Conservation (phyloP, 2,797 vertebrate species). For the Threskiornis aethiopicus region DNA sequence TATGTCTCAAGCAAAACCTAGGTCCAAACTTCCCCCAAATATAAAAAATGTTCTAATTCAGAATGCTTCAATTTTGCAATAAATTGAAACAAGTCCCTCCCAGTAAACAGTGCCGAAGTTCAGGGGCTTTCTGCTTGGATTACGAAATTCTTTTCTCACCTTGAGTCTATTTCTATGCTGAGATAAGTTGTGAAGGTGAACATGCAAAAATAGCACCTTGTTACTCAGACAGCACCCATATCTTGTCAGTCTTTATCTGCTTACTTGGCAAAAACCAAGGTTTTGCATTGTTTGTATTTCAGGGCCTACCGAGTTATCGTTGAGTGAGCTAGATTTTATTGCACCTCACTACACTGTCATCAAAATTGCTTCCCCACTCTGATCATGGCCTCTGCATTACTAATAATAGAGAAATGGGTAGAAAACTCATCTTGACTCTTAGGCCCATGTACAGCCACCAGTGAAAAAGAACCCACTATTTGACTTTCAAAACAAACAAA, state of each 20-base stretch:
- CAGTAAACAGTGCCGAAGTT: not conserved
- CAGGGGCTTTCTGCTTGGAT: not conserved
- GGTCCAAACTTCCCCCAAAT: not conserved
- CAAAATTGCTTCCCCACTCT: not conserved
- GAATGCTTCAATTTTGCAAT: not conserved
- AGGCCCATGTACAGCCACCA: not conserved
- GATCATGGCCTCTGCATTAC: not conserved
- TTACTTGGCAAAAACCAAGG: not conserved
- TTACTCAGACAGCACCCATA: not conserved
- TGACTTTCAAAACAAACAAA: slow-evolving; percentile 25
- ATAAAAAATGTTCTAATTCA: not conserved
- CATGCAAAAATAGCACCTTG: not conserved
- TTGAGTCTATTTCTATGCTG: not conserved
- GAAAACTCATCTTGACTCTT: not conserved
- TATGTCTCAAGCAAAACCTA: not conserved
- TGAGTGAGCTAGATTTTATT: not conserved
- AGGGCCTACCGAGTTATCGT: not conserved
- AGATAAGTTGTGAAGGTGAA: not conserved
- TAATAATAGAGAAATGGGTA: not conserved
- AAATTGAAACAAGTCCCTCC: not conserved
- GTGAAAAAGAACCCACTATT: not conserved
- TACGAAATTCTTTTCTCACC: not conserved
- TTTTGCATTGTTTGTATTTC: not conserved
- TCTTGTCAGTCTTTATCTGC: not conserved
- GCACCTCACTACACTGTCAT: not conserved